Conservation (phyloP, 2,888 invertebrate species). For the Eremobia ochroleuca region DNA sequence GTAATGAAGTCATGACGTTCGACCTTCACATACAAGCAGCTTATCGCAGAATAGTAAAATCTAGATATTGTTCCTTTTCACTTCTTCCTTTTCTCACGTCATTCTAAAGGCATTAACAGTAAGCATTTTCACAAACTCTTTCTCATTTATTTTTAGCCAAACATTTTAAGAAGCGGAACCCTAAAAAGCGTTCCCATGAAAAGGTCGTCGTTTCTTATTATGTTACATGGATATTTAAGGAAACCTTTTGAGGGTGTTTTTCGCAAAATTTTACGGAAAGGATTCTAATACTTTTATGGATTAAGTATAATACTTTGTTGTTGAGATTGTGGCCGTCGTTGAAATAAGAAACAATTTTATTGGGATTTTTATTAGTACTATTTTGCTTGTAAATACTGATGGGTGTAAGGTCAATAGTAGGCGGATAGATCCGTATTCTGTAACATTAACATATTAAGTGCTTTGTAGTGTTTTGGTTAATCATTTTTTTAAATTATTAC, state of each 20-base stretch:
- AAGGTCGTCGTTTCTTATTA: constrained; percentile 59
- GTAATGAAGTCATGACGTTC: background rate
- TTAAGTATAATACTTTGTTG: constrained; percentile 34
- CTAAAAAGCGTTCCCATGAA: constrained; percentile 23
- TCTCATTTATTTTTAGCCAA: background rate
- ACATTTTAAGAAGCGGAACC: constrained; percentile 20
- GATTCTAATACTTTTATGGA: constrained; percentile 51
- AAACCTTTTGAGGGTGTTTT: constrained; percentile 56
- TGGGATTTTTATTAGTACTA: constrained; percentile 17
- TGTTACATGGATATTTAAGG: constrained; percentile 53
- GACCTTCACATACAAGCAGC: background rate
- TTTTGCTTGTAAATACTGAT: background rate
- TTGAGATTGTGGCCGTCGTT: constrained; percentile 43
- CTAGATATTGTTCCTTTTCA: background rate
- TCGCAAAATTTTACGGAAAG: constrained; percentile 45
- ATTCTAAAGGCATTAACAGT: background rate
- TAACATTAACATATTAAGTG: background rate
- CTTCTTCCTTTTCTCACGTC: background rate
- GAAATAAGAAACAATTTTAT: constrained; percentile 31
- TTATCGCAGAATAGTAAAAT: background rate
- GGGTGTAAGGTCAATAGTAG: constrained; percentile 1
- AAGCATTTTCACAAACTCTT: background rate
- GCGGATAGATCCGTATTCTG: background rate
- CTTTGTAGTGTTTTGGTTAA: background rate
- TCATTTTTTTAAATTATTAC: no score